Evolutionary conservation across 2,888 invertebrate species (phyloP), one percentile per base, ranked within the genome.

Genomic region (Beris morrisii): DNA sequence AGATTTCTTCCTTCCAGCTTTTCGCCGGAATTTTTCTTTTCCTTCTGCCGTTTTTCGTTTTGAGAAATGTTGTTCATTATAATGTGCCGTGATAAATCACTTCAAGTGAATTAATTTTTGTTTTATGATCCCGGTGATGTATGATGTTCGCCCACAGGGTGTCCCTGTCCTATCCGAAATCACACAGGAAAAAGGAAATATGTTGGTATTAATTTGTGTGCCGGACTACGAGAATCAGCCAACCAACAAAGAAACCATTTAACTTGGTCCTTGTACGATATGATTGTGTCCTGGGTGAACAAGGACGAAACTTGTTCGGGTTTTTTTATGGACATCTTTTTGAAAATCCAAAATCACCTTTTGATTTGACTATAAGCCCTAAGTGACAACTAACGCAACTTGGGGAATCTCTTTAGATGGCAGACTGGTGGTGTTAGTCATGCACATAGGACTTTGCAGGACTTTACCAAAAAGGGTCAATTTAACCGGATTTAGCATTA

Each of bases 21-120:
- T 15, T 48, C 48, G n/a, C n/a, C 12, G 13, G 32, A 32, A 11
- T 22, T 46, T 28, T n/a, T 28, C 9, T 38, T 38, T 38, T 38
- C 38, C 9, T 38, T 5, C 38, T 38, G 7, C 2, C 9, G n/a
- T n/a, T n/a, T n/a, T n/a, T n/a, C 7, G 38, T 38, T 38, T 38
- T 38, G 61, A 61, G 50, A 61, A 61, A 61, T 61, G 61, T 22
- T 61, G 61, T 61, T 61, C 61, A 61, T 61, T 61, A 61, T 70
- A 71, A 71, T 71, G 72, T 69, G 52, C 70, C 72, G 67, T 72
- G 71, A 73, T 73, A 73, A 73, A 73, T 73, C 73, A 73, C 72
- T 73, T 73, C 69, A 72, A 73, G 70, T 73, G 72, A 73, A 73
- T 73, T 73, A 73, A 73, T 73, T 73, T 72, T 70, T 69, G 71